A percentile compares a stretch with the other conserved stretches of the same genome.
These are phyloP conservation scores for Drosophila fulvimacula DNA, from an alignment of 2,888 invertebrate species.

Conservation along the genomic window DNA sequence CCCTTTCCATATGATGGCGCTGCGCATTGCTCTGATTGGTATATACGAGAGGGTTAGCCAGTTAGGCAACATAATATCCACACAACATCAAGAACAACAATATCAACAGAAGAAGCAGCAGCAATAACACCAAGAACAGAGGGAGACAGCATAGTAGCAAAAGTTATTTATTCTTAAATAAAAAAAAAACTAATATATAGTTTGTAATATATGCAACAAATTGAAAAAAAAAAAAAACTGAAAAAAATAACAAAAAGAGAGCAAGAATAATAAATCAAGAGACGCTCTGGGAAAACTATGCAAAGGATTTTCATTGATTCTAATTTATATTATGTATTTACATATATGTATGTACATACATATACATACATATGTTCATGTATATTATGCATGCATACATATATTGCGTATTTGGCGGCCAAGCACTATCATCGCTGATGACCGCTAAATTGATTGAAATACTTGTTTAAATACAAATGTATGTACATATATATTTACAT, in stretches of 20 bases:
- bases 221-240: slow-evolving; percentile 11
- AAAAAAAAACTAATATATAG: slow-evolving; percentile 18
- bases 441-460: slow-evolving; percentile 36
- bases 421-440: slow-evolving; percentile 26
- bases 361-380: background rate
- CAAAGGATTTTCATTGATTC: slow-evolving; percentile 20
- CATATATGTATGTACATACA: no score
- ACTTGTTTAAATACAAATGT: slow-evolving; percentile 1
- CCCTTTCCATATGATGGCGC: slow-evolving; percentile 14
- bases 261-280: slow-evolving; percentile 36
- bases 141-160: slow-evolving; percentile 32
- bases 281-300: slow-evolving; percentile 37
- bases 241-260: slow-evolving; percentile 26
- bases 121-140: slow-evolving; percentile 12
- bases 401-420: slow-evolving; percentile 29
- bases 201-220: slow-evolving; percentile 44
- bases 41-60: background rate
- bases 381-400: slow-evolving; percentile 7
- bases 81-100: slow-evolving; percentile 8
- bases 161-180: slow-evolving; percentile 51
- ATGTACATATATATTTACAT: background rate
- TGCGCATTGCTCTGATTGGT: slow-evolving; percentile 8
- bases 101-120: slow-evolving; percentile 18
- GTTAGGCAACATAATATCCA: slow-evolving; percentile 11
- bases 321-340: slow-evolving; percentile 3